Conservation (phyloP, 2,888 invertebrate species). For the Ochlodes sylvanus region DNA sequence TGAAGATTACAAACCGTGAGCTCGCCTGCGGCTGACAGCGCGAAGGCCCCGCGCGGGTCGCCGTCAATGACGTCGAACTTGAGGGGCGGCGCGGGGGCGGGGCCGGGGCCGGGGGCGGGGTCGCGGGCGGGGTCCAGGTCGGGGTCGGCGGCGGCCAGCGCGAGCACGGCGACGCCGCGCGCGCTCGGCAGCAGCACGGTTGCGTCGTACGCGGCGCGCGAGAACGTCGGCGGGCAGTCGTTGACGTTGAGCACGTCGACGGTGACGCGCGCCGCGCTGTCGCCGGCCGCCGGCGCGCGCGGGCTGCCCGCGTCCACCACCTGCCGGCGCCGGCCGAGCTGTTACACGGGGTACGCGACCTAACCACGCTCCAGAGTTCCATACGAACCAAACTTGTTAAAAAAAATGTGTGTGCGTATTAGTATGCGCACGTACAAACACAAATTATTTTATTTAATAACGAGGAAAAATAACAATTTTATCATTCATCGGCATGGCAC, state of each 20-base stretch:
- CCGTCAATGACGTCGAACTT: conserved; percentile 94
- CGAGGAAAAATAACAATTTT: no score
- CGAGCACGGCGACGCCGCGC: conserved; percentile 89
- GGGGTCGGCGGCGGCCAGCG: conserved; percentile 90
- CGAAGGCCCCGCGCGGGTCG: conserved; percentile 90
- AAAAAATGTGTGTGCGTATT: no score
- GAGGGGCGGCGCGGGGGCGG: conserved; percentile 73
- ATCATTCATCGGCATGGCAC: no score
- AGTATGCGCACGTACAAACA: no score
- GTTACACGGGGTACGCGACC: no score
- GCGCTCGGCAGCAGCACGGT: conserved; percentile 93
- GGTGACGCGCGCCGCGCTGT: conserved; percentile 90
- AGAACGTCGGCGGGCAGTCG: conserved; percentile 95
- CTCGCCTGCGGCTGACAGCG: conserved; percentile 84
- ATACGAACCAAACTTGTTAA: no score
- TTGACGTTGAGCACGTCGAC: conserved; percentile 93
- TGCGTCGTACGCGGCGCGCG: conserved; percentile 88
- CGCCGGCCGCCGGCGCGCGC: conserved; percentile 91
- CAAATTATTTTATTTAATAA: no score
- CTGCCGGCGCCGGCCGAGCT: conserved; percentile 52
- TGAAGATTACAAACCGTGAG: conserved; percentile 57
- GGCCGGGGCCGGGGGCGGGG: no score
- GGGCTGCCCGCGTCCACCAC: conserved; percentile 94
- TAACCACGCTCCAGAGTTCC: no score
- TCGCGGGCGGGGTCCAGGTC: conserved; percentile 69